Evolutionary conservation across 2,113 vertebrate genomes (phyloP), one percentile per base, ranked within the genome.

Genomic region (Triplophysa rosa): DNA sequence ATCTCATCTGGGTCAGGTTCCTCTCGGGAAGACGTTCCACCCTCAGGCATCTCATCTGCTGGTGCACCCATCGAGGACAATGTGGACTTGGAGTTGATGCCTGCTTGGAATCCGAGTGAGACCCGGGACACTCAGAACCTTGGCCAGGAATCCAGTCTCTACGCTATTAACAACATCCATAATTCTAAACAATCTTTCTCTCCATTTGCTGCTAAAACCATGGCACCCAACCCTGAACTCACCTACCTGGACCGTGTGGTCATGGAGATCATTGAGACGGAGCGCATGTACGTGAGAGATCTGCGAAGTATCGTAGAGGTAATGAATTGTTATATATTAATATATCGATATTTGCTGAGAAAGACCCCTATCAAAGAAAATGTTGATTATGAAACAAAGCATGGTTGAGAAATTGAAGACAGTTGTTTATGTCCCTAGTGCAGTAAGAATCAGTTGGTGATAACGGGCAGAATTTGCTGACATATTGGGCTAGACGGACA

Each of bases 221-320:
- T 93, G 0, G 84, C 88, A 0, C 88, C 82, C 0, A 90, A 90
- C 78, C 91, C 88, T n/a, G 91, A 95, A 83, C 92, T 94, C 76
- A 94, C 92, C 63, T 98, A 98, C 84, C 86, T 98, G 89, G 95
- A 96, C 80, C 93, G 95, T 0, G 96, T 99, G 16, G 91, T 98
- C 84, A 90, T 95, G 88, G 97, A 99, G 90, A 96, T 98, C 0
- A 93, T 98, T 42, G 97, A 98, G 87, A 97, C 97, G 0, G 97
- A 99, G 88, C 93, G 95, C 45, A 96, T 89, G 84, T 99, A 99
- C 0, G 95, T 97, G 72, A 91, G 91, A 49, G 96, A 99, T 80
- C 93, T 99, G 69, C 93, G 93, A 47, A 97, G 95, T 91, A 99
- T 99, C 0, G 94, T 98, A 62, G 96, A 98, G 95, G 97, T 37